Evolutionary conservation across 2,888 invertebrate species (phyloP), one percentile per base, ranked within the genome.

Genomic region (Agrotis clavis): DNA sequence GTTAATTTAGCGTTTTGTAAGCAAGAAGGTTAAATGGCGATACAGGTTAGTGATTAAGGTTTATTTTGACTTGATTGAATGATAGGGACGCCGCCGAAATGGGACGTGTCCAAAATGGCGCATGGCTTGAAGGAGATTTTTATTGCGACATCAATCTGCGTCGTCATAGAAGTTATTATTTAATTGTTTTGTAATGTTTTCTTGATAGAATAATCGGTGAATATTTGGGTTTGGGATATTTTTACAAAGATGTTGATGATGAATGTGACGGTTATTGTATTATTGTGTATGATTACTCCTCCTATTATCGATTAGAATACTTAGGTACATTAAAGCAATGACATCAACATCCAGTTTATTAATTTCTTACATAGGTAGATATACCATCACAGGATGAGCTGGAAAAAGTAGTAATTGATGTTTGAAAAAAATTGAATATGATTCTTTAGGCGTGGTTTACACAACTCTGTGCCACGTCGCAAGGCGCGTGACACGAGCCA

Each of bases 91-190:
- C 13, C 30, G 41, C 25, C 25, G 25, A 7, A n/a, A n/a, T 11
- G 11, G 30, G 48, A 18, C 16, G 56, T 25, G n/a, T n/a, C 18
- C 30, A 67, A 73, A 6, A 71, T 78, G 64, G 78, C 60, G 60
- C 70, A 14, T 30, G 30, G 7, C 14, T 50, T 21, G 14, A 6
- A 41, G 30, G 6, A 16, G 41, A 47, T 48, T 47, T 74, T 62
- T 25, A 16, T 54, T 30, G 4, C 13, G 30, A 60, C 14, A 14
- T 50, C 21, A 30, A 45, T 41, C 7, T 63, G 9, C 5, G 19
- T 25, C 4, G 11, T 18, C 14, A 16, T 50, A 21, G 14, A 16
- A 21, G 7, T 50, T 5, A 2, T 25, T 5, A 19, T 16, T 50
- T n/a, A 1, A 14, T 14, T 62, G 1, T 50, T 50, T 45, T 4